Evolutionary conservation across 2,113 vertebrate species (phyloP).

Genomic region (Gasterosteus nipponicus): DNA sequence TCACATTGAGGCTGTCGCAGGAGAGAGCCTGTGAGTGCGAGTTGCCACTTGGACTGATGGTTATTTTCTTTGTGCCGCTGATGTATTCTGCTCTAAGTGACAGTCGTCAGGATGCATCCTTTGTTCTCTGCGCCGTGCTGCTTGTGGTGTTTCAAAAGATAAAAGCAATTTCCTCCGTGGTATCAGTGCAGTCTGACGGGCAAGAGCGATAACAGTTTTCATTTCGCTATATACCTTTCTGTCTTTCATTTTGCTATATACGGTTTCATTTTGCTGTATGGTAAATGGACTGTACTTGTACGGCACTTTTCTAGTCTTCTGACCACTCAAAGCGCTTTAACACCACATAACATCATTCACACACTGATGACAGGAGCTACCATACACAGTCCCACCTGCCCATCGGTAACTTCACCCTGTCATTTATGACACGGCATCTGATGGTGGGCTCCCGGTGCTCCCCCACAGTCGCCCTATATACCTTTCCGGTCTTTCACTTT

Average conservation of each 20-base stretch:
- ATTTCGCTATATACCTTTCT: not conserved
- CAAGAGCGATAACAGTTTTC: slow-evolving; percentile 29
- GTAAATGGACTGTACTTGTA: too few relatives aligned
- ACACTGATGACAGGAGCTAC: too few relatives aligned
- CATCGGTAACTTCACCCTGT: too few relatives aligned
- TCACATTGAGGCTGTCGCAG: not conserved
- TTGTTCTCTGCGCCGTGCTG: slow-evolving; percentile 11
- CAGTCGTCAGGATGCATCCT: slow-evolving; percentile 16
- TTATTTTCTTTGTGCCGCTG: slow-evolving; percentile 13
- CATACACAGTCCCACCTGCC: too few relatives aligned
- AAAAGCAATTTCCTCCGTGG: slow-evolving; percentile 44
- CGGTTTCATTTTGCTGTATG: too few relatives aligned
- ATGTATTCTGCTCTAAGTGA: slow-evolving; percentile 39
- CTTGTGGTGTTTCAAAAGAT: slow-evolving; percentile 32
- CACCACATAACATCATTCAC: too few relatives aligned
- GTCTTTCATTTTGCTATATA: too few relatives aligned
- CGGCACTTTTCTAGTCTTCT: too few relatives aligned
- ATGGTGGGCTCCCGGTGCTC: too few relatives aligned
- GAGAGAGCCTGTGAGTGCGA: slow-evolving; percentile 12
- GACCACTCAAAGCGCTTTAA: too few relatives aligned
- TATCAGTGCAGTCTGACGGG: slow-evolving; percentile 39
- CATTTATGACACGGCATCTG: too few relatives aligned
- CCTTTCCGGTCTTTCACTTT: slow-evolving; percentile 4
- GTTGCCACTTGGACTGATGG: slow-evolving; percentile 13
- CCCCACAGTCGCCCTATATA: too few relatives aligned